Conservation (phyloP, 2,797 vertebrate genomes). For the Falco concolor region DNA sequence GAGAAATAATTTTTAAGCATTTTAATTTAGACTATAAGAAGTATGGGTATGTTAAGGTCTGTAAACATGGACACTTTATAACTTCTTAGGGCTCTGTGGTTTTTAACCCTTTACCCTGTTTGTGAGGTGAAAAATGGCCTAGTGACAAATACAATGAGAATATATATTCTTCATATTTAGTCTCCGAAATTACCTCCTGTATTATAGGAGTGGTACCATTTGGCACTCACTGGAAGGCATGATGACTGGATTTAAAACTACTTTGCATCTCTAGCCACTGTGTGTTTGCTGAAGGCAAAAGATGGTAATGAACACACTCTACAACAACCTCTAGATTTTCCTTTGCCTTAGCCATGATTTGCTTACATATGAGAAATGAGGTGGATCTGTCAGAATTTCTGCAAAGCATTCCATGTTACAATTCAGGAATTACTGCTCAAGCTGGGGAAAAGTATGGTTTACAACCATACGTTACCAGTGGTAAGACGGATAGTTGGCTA, state of each 20-base stretch:
- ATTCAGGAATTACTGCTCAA: not conserved
- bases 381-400: not conserved
- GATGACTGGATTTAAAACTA: not conserved
- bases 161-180: not conserved
- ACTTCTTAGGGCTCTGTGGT: not conserved
- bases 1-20: not conserved
- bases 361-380: not conserved
- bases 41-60: not conserved
- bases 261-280: not conserved
- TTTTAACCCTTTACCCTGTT: not conserved
- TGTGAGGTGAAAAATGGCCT: not conserved
- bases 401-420: not conserved
- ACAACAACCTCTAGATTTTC: not conserved
- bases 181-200: not conserved
- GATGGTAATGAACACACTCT: not conserved
- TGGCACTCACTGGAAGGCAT: not conserved
- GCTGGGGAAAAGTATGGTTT: not conserved
- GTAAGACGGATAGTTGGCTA: not conserved
- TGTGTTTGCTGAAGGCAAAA: not conserved
- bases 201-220: not conserved
- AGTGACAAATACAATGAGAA: not conserved
- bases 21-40: not conserved
- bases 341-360: not conserved
- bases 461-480: not conserved
- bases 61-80: not conserved